phyloP scores from a whole-genome alignment of 1,140 invertebrate genomes.

The Oedothorax gibbosus region DNA sequence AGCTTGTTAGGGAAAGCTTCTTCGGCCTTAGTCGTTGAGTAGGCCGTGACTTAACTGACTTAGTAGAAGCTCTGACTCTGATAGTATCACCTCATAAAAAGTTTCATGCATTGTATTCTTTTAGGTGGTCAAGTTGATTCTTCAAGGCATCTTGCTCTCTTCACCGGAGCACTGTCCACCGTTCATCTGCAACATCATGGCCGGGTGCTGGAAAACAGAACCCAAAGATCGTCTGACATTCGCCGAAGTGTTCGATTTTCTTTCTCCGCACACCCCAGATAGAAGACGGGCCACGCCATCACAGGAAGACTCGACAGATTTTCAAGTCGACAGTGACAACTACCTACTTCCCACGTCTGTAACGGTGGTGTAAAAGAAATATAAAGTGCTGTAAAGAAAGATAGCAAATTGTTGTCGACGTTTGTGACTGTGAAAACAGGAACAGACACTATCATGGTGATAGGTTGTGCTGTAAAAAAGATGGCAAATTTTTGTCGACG shows the following conservation, averaged over 20 bases:
- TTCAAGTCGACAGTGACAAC: conserved; percentile 29
- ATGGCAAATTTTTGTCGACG: too few species aligned
- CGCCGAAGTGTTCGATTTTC: conserved; percentile 75
- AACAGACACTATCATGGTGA: too few species aligned
- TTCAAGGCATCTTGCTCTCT: conserved; percentile 85
- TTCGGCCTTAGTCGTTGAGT: too few species aligned
- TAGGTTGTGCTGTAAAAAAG: too few species aligned
- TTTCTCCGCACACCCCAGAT: conserved; percentile 12
- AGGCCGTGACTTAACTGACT: too few species aligned
- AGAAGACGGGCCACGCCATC: background rate
- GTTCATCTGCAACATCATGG: conserved; percentile 83
- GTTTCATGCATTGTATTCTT: background rate
- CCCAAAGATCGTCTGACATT: conserved; percentile 82
- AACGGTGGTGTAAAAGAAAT: background rate
- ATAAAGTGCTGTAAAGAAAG: too few species aligned
- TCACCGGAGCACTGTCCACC: conserved; percentile 84
- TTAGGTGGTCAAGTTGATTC: conserved; percentile 84
- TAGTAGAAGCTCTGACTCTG: too few species aligned
- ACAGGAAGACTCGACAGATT: background rate
- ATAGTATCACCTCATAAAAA: too few species aligned
- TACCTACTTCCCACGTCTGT: conserved; percentile 20
- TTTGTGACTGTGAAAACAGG: too few species aligned
- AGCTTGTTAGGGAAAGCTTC: too few species aligned
- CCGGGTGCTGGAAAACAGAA: conserved; percentile 86
- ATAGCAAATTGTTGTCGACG: too few species aligned